Percentiles rank a stretch among this genome's conserved stretches.
These are phyloP conservation scores for Muntiacus reevesi DNA, from an alignment of 2,113 vertebrate species.

Conservation along the genomic window DNA sequence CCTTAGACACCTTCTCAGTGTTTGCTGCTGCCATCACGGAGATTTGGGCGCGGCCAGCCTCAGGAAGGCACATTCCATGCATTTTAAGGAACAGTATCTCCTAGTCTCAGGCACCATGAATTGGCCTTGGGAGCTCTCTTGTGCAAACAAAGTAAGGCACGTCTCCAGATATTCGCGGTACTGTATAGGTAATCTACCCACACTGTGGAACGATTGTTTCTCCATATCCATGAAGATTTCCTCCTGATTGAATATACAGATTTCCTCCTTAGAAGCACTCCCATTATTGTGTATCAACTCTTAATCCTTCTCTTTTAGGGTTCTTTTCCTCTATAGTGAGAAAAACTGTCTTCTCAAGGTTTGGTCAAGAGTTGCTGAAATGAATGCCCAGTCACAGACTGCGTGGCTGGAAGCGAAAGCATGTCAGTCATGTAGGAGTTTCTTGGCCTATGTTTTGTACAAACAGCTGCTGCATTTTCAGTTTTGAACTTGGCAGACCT, in stretches of 20 bases:
- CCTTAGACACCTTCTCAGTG: neutral
- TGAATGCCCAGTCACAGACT: neutral
- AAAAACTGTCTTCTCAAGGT: neutral
- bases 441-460: conserved; percentile 28
- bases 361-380: conserved; percentile 49
- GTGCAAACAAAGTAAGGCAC: neutral
- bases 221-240: neutral
- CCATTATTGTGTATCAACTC: neutral
- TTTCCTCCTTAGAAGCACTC: neutral
- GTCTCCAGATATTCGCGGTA: neutral
- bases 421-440: conserved; percentile 32
- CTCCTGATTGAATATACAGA: neutral
- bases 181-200: neutral
- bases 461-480: conserved; percentile 61
- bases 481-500: conserved; percentile 57
- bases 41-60: neutral
- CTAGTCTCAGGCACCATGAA: neutral
- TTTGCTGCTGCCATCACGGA: neutral
- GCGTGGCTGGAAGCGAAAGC: neutral
- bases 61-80: neutral
- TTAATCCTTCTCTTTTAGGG: neutral
- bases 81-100: neutral
- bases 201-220: neutral
- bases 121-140: neutral
- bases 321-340: neutral